Evolutionary conservation across 1,140 invertebrate genomes (phyloP).

Genomic region (Plodia interpunctella): DNA sequence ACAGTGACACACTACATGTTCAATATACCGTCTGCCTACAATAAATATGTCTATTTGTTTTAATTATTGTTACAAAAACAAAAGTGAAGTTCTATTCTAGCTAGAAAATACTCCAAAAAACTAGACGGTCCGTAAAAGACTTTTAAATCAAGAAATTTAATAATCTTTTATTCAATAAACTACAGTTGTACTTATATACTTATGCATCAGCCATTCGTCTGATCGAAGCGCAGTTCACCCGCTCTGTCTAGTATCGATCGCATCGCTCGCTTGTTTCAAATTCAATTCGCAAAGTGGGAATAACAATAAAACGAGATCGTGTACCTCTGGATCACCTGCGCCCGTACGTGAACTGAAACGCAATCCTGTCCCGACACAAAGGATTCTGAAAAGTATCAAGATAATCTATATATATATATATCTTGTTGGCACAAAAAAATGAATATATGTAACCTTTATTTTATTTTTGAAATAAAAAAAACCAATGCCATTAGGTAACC

Average conservation of each 20-base stretch:
- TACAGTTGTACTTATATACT: too few relatives aligned
- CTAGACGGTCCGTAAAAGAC: too few relatives aligned
- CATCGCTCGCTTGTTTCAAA: conserved; percentile 57
- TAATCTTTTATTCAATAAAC: too few relatives aligned
- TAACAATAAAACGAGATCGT: conserved; percentile 67
- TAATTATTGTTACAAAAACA: too few relatives aligned
- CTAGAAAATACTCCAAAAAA: not conserved
- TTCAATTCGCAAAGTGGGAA: conserved; percentile 73
- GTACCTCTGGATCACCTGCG: conserved; percentile 62
- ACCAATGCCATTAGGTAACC: not conserved
- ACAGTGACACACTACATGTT: too few relatives aligned
- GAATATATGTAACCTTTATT: not conserved
- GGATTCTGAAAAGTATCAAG: not conserved
- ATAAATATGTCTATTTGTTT: too few relatives aligned
- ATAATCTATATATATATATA: not conserved
- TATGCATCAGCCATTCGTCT: not conserved
- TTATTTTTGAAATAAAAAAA: not conserved
- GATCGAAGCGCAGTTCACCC: not conserved
- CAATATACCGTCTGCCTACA: too few relatives aligned
- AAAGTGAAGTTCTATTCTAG: not conserved
- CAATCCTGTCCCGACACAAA: not conserved
- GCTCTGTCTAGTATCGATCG: conserved; percentile 52
- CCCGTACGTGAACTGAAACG: conserved; percentile 52
- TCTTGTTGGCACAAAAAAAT: not conserved
- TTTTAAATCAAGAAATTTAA: too few relatives aligned